phyloP scores from a whole-genome alignment of 2,797 vertebrate genomes.

The Sebastes steindachneri region DNA sequence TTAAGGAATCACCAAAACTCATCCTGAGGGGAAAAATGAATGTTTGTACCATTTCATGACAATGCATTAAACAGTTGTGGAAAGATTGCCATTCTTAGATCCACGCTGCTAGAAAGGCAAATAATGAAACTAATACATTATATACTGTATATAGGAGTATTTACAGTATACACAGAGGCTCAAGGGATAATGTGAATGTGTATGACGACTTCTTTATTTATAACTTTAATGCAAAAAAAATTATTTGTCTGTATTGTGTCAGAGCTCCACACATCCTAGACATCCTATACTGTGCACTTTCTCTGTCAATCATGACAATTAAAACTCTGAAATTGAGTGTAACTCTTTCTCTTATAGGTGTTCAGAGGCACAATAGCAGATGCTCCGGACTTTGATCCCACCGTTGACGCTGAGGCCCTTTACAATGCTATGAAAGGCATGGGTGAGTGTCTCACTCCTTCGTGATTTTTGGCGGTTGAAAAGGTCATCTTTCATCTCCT shows the following conservation, averaged over 20 bases:
- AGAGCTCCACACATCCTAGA: background rate
- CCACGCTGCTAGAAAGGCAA: background rate
- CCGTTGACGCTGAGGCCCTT: constrained; percentile 89
- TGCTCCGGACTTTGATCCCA: constrained; percentile 87
- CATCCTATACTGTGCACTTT: too few relatives aligned
- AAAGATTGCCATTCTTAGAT: background rate
- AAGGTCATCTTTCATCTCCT: background rate
- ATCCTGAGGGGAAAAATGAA: background rate
- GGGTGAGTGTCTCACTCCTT: constrained; percentile 80
- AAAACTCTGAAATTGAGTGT: background rate
- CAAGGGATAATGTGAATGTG: background rate
- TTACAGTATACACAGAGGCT: background rate
- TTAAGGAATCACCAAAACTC: background rate
- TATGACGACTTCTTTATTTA: background rate
- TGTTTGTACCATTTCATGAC: too few relatives aligned
- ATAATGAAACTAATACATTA: rapidly evolving
- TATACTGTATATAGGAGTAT: background rate
- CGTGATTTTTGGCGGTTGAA: background rate
- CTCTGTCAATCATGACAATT: background rate
- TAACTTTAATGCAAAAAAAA: background rate
- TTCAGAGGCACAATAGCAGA: constrained; percentile 91
- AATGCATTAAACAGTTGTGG: background rate
- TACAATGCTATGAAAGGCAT: constrained; percentile 98
- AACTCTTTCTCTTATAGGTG: constrained; percentile 71
- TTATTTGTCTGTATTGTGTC: background rate